Evolutionary conservation across 2,888 invertebrate species (phyloP).

Genomic region (Ochropacha duplaris): DNA sequence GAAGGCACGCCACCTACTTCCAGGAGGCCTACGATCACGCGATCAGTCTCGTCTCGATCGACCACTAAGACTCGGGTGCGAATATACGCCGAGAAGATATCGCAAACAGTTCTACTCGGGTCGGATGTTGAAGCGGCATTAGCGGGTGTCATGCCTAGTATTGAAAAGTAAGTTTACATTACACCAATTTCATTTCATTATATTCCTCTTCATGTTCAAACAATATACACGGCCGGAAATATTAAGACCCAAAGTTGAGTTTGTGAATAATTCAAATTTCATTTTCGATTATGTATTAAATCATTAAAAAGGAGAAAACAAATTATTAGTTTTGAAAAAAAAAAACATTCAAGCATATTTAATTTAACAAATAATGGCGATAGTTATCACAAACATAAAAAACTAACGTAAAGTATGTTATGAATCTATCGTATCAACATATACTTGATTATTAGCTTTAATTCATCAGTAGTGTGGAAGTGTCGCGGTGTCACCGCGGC

Average conservation of each 20-base stretch:
- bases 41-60: constrained; percentile 67
- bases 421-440: too few species aligned
- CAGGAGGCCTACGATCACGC: constrained; percentile 65
- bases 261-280: too few species aligned
- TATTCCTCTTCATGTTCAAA: not conserved
- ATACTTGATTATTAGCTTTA: too few species aligned
- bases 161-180: constrained; percentile 59
- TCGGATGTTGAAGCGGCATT: constrained; percentile 88
- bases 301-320: too few species aligned
- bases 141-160: constrained; percentile 81
- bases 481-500: constrained; percentile 79
- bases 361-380: too few species aligned
- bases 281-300: too few species aligned
- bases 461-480: constrained; percentile 64
- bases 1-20: constrained; percentile 62
- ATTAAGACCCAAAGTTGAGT: too few species aligned
- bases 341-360: too few species aligned
- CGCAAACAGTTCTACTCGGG: constrained; percentile 90
- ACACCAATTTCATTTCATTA: not conserved
- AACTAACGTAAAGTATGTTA: too few species aligned
- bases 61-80: constrained; percentile 76
- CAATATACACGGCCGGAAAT: too few species aligned
- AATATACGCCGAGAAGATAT: constrained; percentile 91
- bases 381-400: too few species aligned
- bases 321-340: too few species aligned